Evolutionary conservation across 2,888 invertebrate genomes (phyloP).

Genomic region (Oxystoma pomonae): DNA sequence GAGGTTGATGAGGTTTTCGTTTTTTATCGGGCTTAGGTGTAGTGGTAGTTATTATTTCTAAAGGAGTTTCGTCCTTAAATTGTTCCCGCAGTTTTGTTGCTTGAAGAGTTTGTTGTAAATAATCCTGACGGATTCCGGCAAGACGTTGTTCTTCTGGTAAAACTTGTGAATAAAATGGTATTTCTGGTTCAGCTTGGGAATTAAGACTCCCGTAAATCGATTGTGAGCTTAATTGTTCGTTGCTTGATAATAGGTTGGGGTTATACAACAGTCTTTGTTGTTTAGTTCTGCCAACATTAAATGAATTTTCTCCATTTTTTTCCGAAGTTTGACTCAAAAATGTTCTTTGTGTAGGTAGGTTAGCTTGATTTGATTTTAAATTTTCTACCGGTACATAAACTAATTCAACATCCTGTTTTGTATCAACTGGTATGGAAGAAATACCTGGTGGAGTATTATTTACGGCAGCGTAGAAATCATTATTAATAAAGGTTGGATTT

Average conservation of each 20-base stretch:
- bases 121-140: conserved; percentile 45
- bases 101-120: conserved; percentile 44
- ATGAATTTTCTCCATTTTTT: background rate
- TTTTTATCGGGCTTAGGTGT: conserved; percentile 49
- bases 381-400: conserved; percentile 76
- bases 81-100: conserved; percentile 44
- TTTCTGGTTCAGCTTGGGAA: background rate
- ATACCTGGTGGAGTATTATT: conserved; percentile 16
- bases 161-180: background rate
- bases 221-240: background rate
- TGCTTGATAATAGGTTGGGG: background rate
- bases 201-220: background rate
- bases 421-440: conserved; percentile 2
- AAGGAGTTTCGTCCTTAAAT: conserved; percentile 34
- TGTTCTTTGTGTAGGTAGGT: background rate
- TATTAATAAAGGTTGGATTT: conserved; percentile 29
- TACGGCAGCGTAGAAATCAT: conserved; percentile 29
- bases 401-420: conserved; percentile 66
- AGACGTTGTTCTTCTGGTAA: conserved; percentile 32
- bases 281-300: background rate
- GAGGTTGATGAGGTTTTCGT: conserved; percentile 77
- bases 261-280: background rate
- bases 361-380: conserved; percentile 43
- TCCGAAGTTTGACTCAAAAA: conserved; percentile 35
- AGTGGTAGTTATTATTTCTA: conserved; percentile 37